Conservation (phyloP, 2,113 vertebrate genomes). For the Piaya cayana region DNA sequence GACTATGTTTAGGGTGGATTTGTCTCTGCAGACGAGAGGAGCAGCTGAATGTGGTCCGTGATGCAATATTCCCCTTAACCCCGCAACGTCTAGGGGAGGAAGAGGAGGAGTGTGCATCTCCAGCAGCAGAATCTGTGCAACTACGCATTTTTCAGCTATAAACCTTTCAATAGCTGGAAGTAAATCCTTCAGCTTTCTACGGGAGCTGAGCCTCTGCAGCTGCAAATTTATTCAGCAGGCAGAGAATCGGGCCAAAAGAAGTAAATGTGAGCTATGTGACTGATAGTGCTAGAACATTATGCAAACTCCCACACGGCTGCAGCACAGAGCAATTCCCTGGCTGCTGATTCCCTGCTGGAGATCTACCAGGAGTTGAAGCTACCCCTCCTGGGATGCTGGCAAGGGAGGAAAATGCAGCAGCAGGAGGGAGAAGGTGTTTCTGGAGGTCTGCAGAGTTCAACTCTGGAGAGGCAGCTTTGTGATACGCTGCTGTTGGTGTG, state of each 20-base stretch:
- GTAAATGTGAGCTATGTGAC: constrained; percentile 32
- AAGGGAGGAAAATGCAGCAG: accelerated
- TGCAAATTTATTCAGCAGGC: constrained; percentile 53
- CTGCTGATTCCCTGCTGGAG: not conserved
- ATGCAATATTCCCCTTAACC: not conserved
- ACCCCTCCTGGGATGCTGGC: not conserved
- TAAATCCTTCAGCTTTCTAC: constrained; percentile 72
- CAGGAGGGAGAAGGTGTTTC: not conserved
- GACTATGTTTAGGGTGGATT: not conserved
- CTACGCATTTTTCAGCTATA: constrained; percentile 54
- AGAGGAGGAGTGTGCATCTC: not conserved
- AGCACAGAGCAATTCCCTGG: not conserved
- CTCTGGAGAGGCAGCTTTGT: not conserved
- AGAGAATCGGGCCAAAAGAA: constrained; percentile 14
- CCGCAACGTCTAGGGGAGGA: not conserved
- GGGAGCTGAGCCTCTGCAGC: constrained; percentile 53
- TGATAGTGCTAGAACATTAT: not conserved
- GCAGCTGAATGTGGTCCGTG: not conserved
- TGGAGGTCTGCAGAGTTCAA: not conserved
- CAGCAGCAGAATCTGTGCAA: constrained; percentile 51
- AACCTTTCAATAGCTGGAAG: constrained; percentile 72
- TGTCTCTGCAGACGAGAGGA: not conserved
- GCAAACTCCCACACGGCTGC: not conserved
- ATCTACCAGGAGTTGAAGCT: not conserved
- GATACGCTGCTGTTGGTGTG: not conserved